phyloP scores from a whole-genome alignment of 2,797 vertebrate genomes.

The Argyrosomus regius region DNA sequence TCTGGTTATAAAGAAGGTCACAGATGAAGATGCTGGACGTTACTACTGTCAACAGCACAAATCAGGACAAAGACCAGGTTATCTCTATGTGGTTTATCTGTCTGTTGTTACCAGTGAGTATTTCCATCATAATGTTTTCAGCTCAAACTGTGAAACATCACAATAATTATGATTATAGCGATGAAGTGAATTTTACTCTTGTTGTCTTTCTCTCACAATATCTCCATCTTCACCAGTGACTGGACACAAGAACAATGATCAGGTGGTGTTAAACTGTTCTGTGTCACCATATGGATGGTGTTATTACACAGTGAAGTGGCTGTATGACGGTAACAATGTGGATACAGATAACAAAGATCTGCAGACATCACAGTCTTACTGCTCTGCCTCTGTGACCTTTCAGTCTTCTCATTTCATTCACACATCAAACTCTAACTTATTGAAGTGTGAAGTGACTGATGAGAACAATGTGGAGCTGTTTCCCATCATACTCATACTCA shows the following conservation, averaged over 20 bases:
- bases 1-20: constrained; percentile 17
- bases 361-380: rapidly evolving
- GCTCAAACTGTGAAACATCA: too few species aligned
- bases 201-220: neutral
- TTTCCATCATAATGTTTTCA: too few species aligned
- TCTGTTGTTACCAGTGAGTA: constrained; percentile 12
- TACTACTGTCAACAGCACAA: rapidly evolving
- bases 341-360: rapidly evolving
- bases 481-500: neutral
- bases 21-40: neutral
- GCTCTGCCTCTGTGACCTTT: neutral
- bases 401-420: too few species aligned
- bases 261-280: neutral
- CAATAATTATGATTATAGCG: too few species aligned
- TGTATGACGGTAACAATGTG: rapidly evolving
- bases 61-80: neutral
- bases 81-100: neutral
- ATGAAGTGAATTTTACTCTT: too few species aligned
- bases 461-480: neutral
- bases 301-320: constrained; percentile 25
- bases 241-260: rapidly evolving
- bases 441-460: neutral
- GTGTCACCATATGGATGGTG: too few species aligned
- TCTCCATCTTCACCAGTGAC: neutral
- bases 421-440: neutral